A percentile compares a stretch with the other conserved stretches of the same genome.
Evolutionary conservation across 2,888 invertebrate species (phyloP).

Genomic region (Hofmannophila pseudospretella): DNA sequence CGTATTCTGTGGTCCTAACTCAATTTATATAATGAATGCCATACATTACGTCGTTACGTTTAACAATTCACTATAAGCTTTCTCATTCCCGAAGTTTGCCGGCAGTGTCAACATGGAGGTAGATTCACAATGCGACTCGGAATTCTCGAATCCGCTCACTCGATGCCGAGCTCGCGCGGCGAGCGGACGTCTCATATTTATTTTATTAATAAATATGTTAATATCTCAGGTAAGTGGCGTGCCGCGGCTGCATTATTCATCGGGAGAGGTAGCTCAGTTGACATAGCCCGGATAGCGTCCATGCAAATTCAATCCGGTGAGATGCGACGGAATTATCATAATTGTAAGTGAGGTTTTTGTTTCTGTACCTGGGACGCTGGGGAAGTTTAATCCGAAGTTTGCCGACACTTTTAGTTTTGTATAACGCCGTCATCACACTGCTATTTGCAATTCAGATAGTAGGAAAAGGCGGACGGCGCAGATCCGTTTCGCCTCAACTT

Average conservation of each 20-base stretch:
- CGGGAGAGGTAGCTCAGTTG: slow-evolving; percentile 67
- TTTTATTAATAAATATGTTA: slow-evolving; percentile 79
- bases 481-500: slow-evolving; percentile 55
- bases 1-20: slow-evolving; percentile 59
- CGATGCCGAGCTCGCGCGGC: slow-evolving; percentile 31
- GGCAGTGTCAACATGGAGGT: slow-evolving; percentile 52
- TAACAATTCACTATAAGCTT: slow-evolving; percentile 59
- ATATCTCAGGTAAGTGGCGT: slow-evolving; percentile 70
- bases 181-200: slow-evolving; percentile 69
- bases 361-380: slow-evolving; percentile 63
- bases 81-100: slow-evolving; percentile 48
- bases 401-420: slow-evolving; percentile 75
- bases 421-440: slow-evolving; percentile 67
- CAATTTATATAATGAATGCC: slow-evolving; percentile 75
- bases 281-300: slow-evolving; percentile 71
- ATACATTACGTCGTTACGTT: slow-evolving; percentile 66
- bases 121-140: slow-evolving; percentile 2
- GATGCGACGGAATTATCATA: slow-evolving; percentile 75
- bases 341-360: slow-evolving; percentile 76
- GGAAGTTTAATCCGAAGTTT: slow-evolving; percentile 75
- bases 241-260: slow-evolving; percentile 69
- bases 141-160: slow-evolving; percentile 37
- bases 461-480: slow-evolving; percentile 63
- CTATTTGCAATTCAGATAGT: slow-evolving; percentile 75
- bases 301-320: slow-evolving; percentile 75